phyloP scores from a whole-genome alignment of 2,113 vertebrate species.

The Mus pahari region DNA sequence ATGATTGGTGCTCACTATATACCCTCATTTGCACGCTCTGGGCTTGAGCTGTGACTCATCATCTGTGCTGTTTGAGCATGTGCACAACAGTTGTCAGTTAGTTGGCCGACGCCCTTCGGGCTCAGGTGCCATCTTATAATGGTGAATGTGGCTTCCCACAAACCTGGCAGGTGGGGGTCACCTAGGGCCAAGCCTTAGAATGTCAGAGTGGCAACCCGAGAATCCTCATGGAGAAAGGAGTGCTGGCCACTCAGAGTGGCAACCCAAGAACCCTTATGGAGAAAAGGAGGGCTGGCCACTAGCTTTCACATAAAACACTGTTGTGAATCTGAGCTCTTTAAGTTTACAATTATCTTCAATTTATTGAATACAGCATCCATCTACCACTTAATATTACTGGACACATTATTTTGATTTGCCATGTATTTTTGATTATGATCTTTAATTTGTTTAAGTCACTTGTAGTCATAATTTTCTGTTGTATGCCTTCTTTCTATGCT shows the following conservation, averaged over 20 bases:
- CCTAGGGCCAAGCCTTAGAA: background rate
- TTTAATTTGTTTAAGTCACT: background rate
- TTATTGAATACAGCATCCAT: background rate
- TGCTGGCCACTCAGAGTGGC: background rate
- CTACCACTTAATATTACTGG: background rate
- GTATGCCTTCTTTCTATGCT: background rate
- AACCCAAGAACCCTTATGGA: too few relatives aligned
- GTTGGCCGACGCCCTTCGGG: too few relatives aligned
- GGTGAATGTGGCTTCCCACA: too few relatives aligned
- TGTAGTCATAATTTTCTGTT: background rate
- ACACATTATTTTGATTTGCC: background rate
- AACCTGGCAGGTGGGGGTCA: too few relatives aligned
- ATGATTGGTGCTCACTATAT: too few relatives aligned
- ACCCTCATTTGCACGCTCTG: too few relatives aligned
- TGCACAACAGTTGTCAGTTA: too few relatives aligned
- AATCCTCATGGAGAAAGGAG: background rate
- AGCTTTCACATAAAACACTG: background rate
- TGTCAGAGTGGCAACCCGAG: background rate
- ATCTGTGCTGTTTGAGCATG: too few relatives aligned
- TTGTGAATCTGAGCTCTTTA: background rate
- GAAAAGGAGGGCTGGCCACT: background rate
- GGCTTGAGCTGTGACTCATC: too few relatives aligned
- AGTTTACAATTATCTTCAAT: background rate
- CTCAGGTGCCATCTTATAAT: too few relatives aligned
- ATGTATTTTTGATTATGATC: background rate